Base-by-base conservation (phyloP, 2,113 vertebrate genomes). In the Dunckerocampus dactyliophorus region DNA sequence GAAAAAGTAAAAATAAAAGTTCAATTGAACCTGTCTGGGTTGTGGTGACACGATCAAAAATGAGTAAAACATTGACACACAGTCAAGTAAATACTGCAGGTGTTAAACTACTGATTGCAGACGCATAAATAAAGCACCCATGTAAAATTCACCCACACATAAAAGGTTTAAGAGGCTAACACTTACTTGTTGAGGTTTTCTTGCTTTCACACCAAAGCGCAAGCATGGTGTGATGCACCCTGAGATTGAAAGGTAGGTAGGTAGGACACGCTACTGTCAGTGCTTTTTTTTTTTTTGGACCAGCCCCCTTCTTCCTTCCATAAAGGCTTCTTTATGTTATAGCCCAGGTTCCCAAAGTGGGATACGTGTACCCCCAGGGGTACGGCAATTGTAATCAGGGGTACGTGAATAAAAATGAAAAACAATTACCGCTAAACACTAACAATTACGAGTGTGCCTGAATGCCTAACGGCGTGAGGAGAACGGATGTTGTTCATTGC, bases 261-360 rank as follows among this genome's bases (percentile, higher is more conserved):
- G 46, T 15, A 61, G 39, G 65, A 77, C 65, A 63, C 65, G 48
- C 63, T 12, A 7, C 55, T 54, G 50, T 53, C 62, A 34, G 31
- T 34, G 31, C 31, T 48, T 34, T 2, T 42, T 31, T 48, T 34
- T 2, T 42, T 31, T n/a, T 67, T 13, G 31, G 71, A 67, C 81
- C 62, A 11, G 54, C 77, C 79, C 69, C 68, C 47, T 71, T 21
- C 54, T 73, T 21, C 65, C 76, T 66, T 73, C 59, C 20, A 5
- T 8, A 8, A 8, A 34, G 4, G 31, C 62, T 71, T 28, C 47
- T 43, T 14, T 46, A 47, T 16, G 22, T 28, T 24, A 64, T 49
- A 54, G 20, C n/a, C 50, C 6, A 15, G n/a, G n/a, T n/a, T n/a
- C n/a, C n/a, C n/a, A n/a, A n/a, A n/a, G n/a, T n/a, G n/a, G n/a